Evolutionary conservation across 2,113 vertebrate species (phyloP).

Genomic region (Alaudala cheleensis): DNA sequence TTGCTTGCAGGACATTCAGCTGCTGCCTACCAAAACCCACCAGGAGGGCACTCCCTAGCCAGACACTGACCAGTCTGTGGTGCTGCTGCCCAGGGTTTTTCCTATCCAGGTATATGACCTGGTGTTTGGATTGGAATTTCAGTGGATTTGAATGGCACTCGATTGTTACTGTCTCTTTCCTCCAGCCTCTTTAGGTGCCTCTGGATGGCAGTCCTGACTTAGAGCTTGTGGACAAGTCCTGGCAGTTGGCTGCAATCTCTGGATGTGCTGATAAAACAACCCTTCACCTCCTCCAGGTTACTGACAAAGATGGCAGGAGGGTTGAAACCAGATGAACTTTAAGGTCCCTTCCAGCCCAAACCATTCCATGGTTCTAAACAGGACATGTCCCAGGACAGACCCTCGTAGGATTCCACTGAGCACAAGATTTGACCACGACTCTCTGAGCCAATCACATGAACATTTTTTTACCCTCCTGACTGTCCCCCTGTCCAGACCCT

Average conservation of each 20-base stretch:
- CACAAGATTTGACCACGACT: not conserved
- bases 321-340: not conserved
- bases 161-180: not conserved
- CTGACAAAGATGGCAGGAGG: not conserved
- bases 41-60: not conserved
- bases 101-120: not conserved
- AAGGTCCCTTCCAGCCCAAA: not conserved
- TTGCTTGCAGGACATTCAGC: not conserved
- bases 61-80: fast-evolving
- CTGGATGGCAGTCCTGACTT: not conserved
- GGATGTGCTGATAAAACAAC: not conserved
- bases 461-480: not conserved
- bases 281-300: not conserved
- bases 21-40: not conserved
- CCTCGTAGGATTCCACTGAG: fast-evolving
- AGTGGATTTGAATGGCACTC: not conserved
- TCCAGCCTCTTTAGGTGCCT: not conserved
- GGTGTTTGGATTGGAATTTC: not conserved
- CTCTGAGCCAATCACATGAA: not conserved
- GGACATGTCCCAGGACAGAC: not conserved
- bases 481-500: not conserved
- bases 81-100: not conserved
- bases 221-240: not conserved
- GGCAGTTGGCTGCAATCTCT: not conserved
- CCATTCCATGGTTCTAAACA: not conserved